A percentile compares a stretch with the other conserved stretches of the same genome.
Evolutionary conservation across 2,797 vertebrate genomes (phyloP).

Genomic region (Apogon hyalosoma): DNA sequence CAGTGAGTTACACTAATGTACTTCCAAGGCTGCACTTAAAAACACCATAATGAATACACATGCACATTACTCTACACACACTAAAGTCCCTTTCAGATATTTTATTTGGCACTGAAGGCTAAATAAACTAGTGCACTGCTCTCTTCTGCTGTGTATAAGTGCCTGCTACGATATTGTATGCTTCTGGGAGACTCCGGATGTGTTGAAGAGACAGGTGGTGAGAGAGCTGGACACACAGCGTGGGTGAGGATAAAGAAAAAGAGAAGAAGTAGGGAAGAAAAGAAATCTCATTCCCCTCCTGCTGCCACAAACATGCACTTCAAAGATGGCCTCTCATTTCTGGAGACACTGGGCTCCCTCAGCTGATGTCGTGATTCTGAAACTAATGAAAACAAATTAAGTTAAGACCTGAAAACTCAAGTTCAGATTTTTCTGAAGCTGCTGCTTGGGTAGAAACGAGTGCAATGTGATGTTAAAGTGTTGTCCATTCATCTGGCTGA

Average conservation of each 20-base stretch:
- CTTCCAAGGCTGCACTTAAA: conserved; percentile 5
- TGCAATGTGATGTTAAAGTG: conserved; percentile 22
- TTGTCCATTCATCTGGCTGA: conserved; percentile 13
- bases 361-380: conserved; percentile 45
- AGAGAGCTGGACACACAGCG: conserved; percentile 61
- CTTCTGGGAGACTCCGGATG: conserved; percentile 21
- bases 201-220: conserved; percentile 71
- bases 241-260: conserved; percentile 63
- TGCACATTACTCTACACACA: not conserved
- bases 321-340: conserved; percentile 49
- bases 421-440: not conserved
- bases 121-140: not conserved
- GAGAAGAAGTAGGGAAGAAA: conserved; percentile 42
- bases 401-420: conserved; percentile 13
- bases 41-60: not conserved
- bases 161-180: not conserved
- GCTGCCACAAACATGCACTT: conserved; percentile 66
- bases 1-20: conserved; percentile 9
- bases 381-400: conserved; percentile 31
- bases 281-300: conserved; percentile 66
- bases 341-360: conserved; percentile 31
- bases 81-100: not conserved
- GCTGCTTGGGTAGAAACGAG: conserved; percentile 10
- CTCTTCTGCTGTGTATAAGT: conserved; percentile 5
- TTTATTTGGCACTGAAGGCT: conserved; percentile 9